These are phyloP conservation scores for Cynopterus sphinx DNA, from an alignment of 2,797 vertebrate genomes.

Conservation along the genomic window DNA sequence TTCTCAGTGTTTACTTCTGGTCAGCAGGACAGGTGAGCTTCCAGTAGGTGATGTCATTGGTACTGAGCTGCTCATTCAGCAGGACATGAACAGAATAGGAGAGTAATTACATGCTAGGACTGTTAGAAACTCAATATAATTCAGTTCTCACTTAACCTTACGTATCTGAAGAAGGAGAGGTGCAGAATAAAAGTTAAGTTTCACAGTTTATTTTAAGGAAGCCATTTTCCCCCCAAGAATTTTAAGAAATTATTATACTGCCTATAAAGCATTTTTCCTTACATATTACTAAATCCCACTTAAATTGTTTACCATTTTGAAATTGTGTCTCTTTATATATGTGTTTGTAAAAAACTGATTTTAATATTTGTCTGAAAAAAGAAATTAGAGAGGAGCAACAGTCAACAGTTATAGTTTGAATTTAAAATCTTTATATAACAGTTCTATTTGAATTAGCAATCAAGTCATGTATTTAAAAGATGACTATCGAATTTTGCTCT, in stretches of 20 bases:
- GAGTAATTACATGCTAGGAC: neutral
- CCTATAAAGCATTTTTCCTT: neutral
- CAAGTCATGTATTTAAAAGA: conserved; percentile 45
- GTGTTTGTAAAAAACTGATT: neutral
- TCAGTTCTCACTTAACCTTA: conserved; percentile 47
- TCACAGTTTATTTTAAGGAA: neutral
- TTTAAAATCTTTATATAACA: conserved; percentile 41
- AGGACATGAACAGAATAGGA: neutral
- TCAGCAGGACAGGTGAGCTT: conserved; percentile 45
- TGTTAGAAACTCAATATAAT: conserved; percentile 62
- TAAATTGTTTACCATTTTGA: neutral
- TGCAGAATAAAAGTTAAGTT: conserved; percentile 62
- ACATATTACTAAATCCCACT: neutral
- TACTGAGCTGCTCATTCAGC: conserved; percentile 42
- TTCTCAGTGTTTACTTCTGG: neutral
- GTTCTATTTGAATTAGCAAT: conserved; percentile 45
- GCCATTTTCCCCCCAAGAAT: neutral
- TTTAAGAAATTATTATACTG: neutral
- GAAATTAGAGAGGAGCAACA: neutral
- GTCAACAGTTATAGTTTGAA: neutral
- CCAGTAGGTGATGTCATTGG: neutral
- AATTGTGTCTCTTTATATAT: neutral
- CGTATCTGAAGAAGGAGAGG: conserved; percentile 57
- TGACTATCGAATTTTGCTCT: conserved; percentile 64
- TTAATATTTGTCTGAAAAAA: neutral